These are phyloP conservation scores for Tigriopus californicus DNA, from an alignment of 2,888 invertebrate species.

Conservation along the genomic window DNA sequence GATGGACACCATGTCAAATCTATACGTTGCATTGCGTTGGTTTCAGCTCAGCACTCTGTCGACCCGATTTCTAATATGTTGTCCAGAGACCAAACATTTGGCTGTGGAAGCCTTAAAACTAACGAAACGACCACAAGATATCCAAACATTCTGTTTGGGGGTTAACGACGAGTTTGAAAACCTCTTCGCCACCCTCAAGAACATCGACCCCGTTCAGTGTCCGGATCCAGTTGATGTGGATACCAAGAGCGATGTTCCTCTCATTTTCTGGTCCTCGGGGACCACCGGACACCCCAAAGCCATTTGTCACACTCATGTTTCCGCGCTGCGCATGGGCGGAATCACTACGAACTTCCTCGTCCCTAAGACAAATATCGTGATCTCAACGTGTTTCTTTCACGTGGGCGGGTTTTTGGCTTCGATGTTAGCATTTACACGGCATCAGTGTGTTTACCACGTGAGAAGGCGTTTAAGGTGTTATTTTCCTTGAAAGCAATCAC, in stretches of 20 bases:
- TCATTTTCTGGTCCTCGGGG: slow-evolving; percentile 1
- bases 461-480: neutral
- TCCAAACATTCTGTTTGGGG: neutral
- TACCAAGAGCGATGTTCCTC: neutral
- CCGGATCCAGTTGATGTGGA: neutral
- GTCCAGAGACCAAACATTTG: neutral
- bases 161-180: neutral
- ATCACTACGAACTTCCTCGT: neutral
- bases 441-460: neutral
- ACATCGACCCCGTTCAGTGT: neutral
- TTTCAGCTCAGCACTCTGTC: neutral
- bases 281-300: neutral
- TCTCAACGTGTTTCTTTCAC: neutral
- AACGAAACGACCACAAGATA: neutral
- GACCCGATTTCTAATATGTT: neutral
- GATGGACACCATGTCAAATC: no score
- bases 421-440: neutral
- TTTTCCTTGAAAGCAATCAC: no score
- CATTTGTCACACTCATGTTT: neutral
- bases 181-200: neutral
- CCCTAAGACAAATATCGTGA: neutral
- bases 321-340: neutral
- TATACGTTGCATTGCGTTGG: no score
- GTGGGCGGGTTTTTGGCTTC: neutral
- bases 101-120: neutral